These are phyloP conservation scores for Melanerpes aurifrons DNA, from an alignment of 2,113 vertebrate species.

Conservation along the genomic window DNA sequence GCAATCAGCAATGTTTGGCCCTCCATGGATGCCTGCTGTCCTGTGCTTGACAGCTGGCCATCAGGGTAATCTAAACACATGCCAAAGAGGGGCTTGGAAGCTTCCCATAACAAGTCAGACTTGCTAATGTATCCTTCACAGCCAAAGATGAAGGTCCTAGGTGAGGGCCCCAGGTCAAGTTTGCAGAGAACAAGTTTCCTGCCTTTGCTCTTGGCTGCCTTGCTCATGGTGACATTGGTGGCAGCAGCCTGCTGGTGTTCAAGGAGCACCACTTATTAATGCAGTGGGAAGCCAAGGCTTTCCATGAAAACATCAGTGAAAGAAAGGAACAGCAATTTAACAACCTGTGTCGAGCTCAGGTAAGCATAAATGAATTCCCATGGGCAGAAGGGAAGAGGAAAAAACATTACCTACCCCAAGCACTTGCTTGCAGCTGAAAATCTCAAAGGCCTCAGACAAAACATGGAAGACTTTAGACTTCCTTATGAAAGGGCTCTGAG, in stretches of 20 bases:
- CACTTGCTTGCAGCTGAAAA: not conserved
- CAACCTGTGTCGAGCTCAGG: not conserved
- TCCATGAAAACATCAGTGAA: not conserved
- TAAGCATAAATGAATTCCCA: not conserved
- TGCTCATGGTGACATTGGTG: not conserved
- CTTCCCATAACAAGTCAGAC: not conserved
- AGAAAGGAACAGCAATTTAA: not conserved
- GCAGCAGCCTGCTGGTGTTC: not conserved
- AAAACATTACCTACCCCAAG: not conserved
- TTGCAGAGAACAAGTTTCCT: not conserved
- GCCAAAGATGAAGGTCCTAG: not conserved
- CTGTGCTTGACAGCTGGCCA: not conserved
- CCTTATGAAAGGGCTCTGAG: not conserved
- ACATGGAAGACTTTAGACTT: not conserved
- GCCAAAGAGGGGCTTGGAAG: not conserved
- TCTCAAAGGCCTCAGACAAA: not conserved
- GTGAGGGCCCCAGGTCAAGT: not conserved
- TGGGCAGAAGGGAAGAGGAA: not conserved
- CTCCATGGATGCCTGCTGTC: not conserved
- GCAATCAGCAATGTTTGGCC: accelerated
- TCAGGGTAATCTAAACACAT: accelerated
- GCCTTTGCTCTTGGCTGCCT: not conserved
- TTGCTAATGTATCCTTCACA: not conserved
- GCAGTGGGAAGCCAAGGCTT: not conserved
- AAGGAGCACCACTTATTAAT: no score